Evolutionary conservation across 2,113 vertebrate genomes (phyloP), one percentile per base, ranked within the genome.

Genomic region (Tragelaphus imberbis): DNA sequence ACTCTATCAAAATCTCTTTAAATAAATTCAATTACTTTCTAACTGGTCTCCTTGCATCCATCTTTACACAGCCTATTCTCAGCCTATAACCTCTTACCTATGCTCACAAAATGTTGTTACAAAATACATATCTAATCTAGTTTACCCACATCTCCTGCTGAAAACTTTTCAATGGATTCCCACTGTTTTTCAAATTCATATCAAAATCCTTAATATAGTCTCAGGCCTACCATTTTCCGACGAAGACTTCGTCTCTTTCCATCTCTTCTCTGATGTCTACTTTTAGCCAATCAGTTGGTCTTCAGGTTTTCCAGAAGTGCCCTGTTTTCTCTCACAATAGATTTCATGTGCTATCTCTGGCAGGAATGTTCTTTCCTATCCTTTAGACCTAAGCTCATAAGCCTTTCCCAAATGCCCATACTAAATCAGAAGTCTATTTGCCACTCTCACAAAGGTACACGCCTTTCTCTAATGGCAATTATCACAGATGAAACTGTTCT

Each of bases 1-100:
- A 80, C 30, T 63, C 28, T 81, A 88, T 49, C 6, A 90, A 80
- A 40, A 84, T 79, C 59, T 91, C 40, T 92, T 68, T 56, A 77
- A 56, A 79, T 61, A 92, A 94, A 93, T 63, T 82, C 36, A 90
- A 40, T 44, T 96, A 82, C 81, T 92, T 92, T 95, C 44, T 92
- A 81, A 93, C 71, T 58, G n/a, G 17, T 59, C 49, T 96, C 40
- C 9, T 81, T 84, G 85, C 12, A 89, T 71, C 16, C 15, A 87
- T 51, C 53, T 15, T 30, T 84, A 6, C 10, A 90, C 47, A 88
- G 28, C 36, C 25, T 28, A 94, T 36, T 16, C 17, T 17, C n/a
- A 92, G 27, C 40, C 53, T 33, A 81, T 23, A 0, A 81, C 19
- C 25, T 81, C 36, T 95, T 56, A 59, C 63, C 27, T 77, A 36